Percentiles rank a stretch among this genome's conserved stretches.
Conservation (phyloP, 2,888 invertebrate species). For the Cantharis nigra region DNA sequence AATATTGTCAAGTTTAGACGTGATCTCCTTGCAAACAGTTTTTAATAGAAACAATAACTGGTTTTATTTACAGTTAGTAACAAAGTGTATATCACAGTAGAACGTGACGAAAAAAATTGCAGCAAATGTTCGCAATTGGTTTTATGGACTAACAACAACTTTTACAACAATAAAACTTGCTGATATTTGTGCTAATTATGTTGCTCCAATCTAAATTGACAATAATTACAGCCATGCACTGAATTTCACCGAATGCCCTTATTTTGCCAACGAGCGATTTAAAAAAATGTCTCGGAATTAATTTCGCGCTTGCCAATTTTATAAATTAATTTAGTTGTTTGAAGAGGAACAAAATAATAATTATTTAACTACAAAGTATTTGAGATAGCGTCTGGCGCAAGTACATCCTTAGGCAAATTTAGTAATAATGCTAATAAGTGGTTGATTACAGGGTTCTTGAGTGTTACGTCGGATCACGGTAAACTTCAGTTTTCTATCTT, state of each 20-base stretch:
- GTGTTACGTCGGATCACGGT: constrained; percentile 46
- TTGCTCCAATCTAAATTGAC: constrained; percentile 4
- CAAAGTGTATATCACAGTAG: constrained; percentile 23
- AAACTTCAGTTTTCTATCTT: constrained; percentile 39
- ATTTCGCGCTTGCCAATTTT: background rate
- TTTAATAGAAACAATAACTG: constrained; percentile 21
- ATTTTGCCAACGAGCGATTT: background rate
- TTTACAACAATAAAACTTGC: constrained; percentile 8
- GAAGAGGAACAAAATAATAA: background rate
- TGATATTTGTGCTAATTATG: constrained; percentile 14
- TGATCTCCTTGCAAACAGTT: constrained; percentile 24
- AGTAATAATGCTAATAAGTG: constrained; percentile 51
- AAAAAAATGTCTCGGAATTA: background rate
- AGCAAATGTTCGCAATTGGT: constrained; percentile 20
- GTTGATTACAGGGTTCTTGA: constrained; percentile 48
- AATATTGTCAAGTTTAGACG: constrained; percentile 16
- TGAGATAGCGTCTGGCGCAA: constrained; percentile 36
- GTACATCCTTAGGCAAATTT: constrained; percentile 37
- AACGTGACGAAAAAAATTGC: constrained; percentile 21
- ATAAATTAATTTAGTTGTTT: constrained; percentile 2
- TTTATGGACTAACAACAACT: constrained; percentile 14
- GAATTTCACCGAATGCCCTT: background rate
- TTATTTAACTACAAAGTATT: constrained; percentile 33
- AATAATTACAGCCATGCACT: background rate
- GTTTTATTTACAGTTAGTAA: constrained; percentile 23